A percentile compares a stretch with the other conserved stretches of the same genome.
Evolutionary conservation across 1,140 invertebrate genomes (phyloP).

Genomic region (Heterodera schachtii): DNA sequence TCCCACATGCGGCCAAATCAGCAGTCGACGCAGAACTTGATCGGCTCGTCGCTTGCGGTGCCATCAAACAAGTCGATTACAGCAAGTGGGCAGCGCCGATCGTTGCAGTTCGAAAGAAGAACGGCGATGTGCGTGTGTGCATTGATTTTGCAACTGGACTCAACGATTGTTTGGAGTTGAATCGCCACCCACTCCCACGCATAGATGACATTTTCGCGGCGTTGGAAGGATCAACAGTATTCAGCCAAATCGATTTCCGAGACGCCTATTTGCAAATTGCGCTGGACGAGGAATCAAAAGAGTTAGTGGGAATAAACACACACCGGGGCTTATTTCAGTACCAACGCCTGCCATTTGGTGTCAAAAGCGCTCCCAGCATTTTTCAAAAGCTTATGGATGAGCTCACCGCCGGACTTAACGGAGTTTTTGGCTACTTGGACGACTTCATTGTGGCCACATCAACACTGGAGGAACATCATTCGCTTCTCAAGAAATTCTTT

Average conservation of each 20-base stretch:
- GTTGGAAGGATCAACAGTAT: conserved; percentile 9
- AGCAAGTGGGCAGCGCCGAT: conserved; percentile 66
- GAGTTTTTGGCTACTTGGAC: conserved; percentile 37
- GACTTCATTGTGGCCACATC: conserved; percentile 37
- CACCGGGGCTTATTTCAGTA: conserved; percentile 24
- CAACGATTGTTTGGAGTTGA: conserved; percentile 34
- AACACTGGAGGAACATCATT: conserved; percentile 27
- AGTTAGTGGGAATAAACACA: conserved; percentile 31
- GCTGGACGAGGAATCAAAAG: conserved; percentile 38
- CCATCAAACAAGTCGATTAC: conserved; percentile 56
- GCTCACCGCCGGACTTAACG: conserved; percentile 8
- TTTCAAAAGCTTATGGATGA: conserved; percentile 49
- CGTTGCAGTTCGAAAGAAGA: conserved; percentile 10
- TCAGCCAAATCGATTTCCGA: conserved; percentile 47
- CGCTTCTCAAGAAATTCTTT: conserved; percentile 25
- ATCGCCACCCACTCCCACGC: conserved; percentile 47
- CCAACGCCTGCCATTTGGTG: conserved; percentile 38
- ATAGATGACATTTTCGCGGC: conserved; percentile 40
- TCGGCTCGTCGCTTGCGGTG: conserved; percentile 39
- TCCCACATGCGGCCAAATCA: conserved; percentile 53
- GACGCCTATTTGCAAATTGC: conserved; percentile 48
- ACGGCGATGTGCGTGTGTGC: conserved; percentile 59
- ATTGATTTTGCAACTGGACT: conserved; percentile 56
- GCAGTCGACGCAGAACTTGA: conserved; percentile 62
- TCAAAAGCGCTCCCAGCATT: conserved; percentile 38